Conservation (phyloP, 2,797 vertebrate species). For the Tympanoctomys barrerae region DNA sequence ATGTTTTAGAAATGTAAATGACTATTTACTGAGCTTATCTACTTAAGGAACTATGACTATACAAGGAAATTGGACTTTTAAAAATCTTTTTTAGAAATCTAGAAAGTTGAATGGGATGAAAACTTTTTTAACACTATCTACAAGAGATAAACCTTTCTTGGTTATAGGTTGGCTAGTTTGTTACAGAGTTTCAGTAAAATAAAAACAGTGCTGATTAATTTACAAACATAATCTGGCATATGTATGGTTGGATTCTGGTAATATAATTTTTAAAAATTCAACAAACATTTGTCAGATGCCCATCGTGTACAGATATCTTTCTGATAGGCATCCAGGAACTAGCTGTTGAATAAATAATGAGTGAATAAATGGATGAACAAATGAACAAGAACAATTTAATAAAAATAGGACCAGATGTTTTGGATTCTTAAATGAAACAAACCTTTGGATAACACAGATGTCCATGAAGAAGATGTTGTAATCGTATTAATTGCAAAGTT, state of each 20-base stretch:
- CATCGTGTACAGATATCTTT: conserved; percentile 32
- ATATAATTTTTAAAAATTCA: conserved; percentile 49
- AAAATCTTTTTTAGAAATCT: neutral
- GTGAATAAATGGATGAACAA: neutral
- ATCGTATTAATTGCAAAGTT: conserved; percentile 39
- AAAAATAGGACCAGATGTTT: conserved; percentile 22
- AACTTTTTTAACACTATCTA: conserved; percentile 14
- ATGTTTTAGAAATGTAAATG: conserved; percentile 25
- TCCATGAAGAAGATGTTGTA: neutral
- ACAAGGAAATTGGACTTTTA: neutral
- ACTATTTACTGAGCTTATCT: conserved; percentile 40
- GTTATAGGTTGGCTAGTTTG: neutral
- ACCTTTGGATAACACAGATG: neutral
- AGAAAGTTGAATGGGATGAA: conserved; percentile 30
- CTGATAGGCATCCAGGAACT: neutral
- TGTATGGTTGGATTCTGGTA: neutral
- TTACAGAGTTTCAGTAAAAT: conserved; percentile 47
- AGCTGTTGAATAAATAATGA: conserved; percentile 49
- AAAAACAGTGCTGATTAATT: conserved; percentile 52
- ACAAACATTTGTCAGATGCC: neutral
- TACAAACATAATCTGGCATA: neutral
- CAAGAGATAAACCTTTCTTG: conserved; percentile 17
- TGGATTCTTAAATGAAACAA: conserved; percentile 41
- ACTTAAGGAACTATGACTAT: neutral
- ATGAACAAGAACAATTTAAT: conserved; percentile 5